Evolutionary conservation across 1,140 invertebrate genomes (phyloP).

Genomic region (Neodiprion pinetum): DNA sequence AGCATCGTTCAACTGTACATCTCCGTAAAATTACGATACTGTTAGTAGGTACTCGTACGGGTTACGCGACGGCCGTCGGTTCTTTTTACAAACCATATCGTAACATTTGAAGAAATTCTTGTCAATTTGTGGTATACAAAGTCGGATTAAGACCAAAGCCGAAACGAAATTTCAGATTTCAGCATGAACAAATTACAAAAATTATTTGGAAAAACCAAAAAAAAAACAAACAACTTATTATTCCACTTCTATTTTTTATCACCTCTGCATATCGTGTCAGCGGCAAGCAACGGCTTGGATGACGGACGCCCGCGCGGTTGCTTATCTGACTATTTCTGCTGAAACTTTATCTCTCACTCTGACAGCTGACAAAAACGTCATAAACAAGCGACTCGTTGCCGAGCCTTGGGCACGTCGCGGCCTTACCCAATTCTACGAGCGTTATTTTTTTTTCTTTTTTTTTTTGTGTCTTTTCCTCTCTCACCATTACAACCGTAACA

Average conservation of each 20-base stretch:
- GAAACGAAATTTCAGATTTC: conserved; percentile 6
- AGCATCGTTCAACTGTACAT: no score
- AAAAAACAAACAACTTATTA: neutral
- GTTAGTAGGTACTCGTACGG: no score
- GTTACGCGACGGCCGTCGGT: neutral
- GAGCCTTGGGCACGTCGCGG: conserved; percentile 11
- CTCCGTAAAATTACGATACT: no score
- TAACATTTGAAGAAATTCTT: no score
- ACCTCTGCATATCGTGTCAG: neutral
- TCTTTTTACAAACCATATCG: neutral
- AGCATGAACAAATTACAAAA: conserved; percentile 6
- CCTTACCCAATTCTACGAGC: conserved; percentile 24
- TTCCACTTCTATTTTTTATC: no score
- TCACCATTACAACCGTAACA: no score
- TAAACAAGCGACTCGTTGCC: neutral
- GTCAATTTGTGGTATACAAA: neutral
- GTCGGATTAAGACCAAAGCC: conserved; percentile 17
- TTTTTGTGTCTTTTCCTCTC: no score
- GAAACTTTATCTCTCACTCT: conserved; percentile 50
- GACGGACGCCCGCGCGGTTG: conserved; percentile 30
- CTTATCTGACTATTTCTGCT: conserved; percentile 46
- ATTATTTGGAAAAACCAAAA: neutral
- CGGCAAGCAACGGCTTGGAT: neutral
- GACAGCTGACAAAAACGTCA: conserved; percentile 39
- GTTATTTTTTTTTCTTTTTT: neutral